A percentile compares a stretch with the other conserved stretches of the same genome.
Evolutionary conservation across 2,113 vertebrate species (phyloP).

Genomic region (Dicerorhinus sumatrensis): DNA sequence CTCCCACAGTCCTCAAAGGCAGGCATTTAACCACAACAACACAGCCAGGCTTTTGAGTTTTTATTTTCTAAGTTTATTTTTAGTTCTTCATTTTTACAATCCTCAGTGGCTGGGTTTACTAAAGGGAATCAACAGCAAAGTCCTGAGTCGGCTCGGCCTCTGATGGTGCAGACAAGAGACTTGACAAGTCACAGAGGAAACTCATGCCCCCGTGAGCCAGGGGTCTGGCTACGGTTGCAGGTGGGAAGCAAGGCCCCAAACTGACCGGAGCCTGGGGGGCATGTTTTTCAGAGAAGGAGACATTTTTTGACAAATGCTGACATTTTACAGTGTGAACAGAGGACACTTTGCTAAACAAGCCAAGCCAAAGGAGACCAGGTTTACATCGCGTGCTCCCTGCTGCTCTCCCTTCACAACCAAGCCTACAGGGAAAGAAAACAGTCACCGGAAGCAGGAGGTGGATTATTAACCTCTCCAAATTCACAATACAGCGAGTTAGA

Average conservation of each 20-base stretch:
- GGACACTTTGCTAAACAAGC: not conserved
- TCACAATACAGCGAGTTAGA: not conserved
- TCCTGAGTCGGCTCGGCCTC: not conserved
- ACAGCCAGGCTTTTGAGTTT: slow-evolving; percentile 15
- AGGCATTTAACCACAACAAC: slow-evolving; percentile 8
- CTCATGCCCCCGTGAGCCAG: too few relatives aligned
- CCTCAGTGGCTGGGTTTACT: not conserved
- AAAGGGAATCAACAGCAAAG: not conserved
- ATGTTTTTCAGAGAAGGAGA: not conserved
- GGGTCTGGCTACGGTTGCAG: rapidly evolving
- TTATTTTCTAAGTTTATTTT: slow-evolving; percentile 59
- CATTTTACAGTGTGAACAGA: not conserved
- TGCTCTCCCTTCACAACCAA: rapidly evolving
- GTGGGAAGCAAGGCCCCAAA: not conserved
- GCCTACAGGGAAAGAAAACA: not conserved
- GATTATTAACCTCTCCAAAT: not conserved
- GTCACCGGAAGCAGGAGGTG: rapidly evolving
- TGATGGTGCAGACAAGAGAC: not conserved
- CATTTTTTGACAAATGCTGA: not conserved
- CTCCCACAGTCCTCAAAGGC: not conserved
- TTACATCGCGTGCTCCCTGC: rapidly evolving
- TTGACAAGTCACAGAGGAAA: not conserved
- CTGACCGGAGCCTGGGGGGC: not conserved
- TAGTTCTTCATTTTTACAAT: slow-evolving; percentile 18
- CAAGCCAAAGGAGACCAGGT: not conserved